Evolutionary conservation across 2,113 vertebrate genomes (phyloP).

Genomic region (Crotalus horridus): DNA sequence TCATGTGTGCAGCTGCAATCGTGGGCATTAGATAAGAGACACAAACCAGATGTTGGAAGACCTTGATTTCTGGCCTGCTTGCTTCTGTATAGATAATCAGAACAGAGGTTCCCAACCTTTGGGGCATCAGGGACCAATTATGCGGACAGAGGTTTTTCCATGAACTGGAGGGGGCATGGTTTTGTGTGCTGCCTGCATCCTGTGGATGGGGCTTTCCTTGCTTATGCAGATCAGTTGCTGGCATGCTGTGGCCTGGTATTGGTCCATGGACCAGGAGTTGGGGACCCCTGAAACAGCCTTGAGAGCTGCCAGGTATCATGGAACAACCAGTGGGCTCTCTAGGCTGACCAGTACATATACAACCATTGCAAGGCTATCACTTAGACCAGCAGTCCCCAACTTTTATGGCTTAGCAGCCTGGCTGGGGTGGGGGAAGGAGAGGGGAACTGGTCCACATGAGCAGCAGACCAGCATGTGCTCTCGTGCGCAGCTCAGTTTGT

Average conservation of each 20-base stretch:
- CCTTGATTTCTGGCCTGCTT: not conserved
- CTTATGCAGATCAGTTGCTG: too few species aligned
- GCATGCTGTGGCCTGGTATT: too few species aligned
- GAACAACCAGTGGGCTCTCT: not conserved
- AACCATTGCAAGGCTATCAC: not conserved
- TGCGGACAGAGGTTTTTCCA: too few species aligned
- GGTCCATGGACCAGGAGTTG: too few species aligned
- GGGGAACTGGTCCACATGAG: not conserved
- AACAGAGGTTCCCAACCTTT: too few species aligned
- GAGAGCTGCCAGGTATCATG: not conserved
- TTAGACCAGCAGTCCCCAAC: not conserved
- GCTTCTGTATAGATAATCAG: not conserved
- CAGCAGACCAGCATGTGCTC: not conserved
- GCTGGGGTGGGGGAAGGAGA: not conserved
- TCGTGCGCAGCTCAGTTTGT: not conserved
- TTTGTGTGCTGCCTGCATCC: too few species aligned
- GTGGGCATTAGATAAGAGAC: not conserved
- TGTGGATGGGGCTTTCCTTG: too few species aligned
- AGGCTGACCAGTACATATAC: not conserved
- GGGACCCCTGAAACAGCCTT: too few species aligned
- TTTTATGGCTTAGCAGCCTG: not conserved
- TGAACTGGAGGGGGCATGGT: too few species aligned
- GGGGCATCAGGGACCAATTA: too few species aligned
- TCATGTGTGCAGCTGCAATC: not conserved
- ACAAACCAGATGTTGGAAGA: not conserved